These are phyloP conservation scores for Nanorana parkeri DNA, from an alignment of 2,113 vertebrate species.

Conservation along the genomic window DNA sequence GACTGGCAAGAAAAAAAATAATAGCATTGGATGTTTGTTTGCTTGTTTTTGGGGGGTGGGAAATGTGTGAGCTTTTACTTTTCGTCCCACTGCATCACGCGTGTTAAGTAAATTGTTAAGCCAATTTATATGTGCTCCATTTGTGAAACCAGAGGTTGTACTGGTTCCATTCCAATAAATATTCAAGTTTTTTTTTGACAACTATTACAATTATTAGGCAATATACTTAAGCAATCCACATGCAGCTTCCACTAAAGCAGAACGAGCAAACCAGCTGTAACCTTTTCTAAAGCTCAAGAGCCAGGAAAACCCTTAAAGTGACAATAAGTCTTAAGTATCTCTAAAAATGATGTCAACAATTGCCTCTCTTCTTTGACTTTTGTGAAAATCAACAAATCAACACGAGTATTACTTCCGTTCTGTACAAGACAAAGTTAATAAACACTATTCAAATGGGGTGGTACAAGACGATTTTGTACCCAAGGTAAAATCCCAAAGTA, in stretches of 20 bases:
- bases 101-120: slow-evolving; percentile 19
- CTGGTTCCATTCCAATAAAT: slow-evolving; percentile 56
- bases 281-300: neutral
- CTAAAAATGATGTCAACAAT: too few relatives aligned
- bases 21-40: slow-evolving; percentile 45
- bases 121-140: slow-evolving; percentile 60
- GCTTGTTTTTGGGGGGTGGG: slow-evolving; percentile 42
- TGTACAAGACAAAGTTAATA: too few relatives aligned
- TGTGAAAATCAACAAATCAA: too few relatives aligned
- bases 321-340: neutral
- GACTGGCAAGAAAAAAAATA: slow-evolving; percentile 63
- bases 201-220: slow-evolving; percentile 19
- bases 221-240: slow-evolving; percentile 5
- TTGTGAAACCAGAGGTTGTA: slow-evolving; percentile 68
- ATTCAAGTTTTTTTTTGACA: slow-evolving; percentile 5
- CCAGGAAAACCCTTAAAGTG: neutral
- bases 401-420: too few relatives aligned
- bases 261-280: neutral
- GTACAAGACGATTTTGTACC: too few relatives aligned
- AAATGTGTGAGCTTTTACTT: slow-evolving; percentile 51
- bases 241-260: slow-evolving; percentile 12
- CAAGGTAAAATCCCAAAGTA: too few relatives aligned
- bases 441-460: too few relatives aligned
- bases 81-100: slow-evolving; percentile 30
- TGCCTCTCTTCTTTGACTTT: too few relatives aligned